Percentiles rank a stretch among this genome's conserved stretches.
Evolutionary conservation across 2,888 invertebrate genomes (phyloP).

Genomic region (Prenolepis imparis): DNA sequence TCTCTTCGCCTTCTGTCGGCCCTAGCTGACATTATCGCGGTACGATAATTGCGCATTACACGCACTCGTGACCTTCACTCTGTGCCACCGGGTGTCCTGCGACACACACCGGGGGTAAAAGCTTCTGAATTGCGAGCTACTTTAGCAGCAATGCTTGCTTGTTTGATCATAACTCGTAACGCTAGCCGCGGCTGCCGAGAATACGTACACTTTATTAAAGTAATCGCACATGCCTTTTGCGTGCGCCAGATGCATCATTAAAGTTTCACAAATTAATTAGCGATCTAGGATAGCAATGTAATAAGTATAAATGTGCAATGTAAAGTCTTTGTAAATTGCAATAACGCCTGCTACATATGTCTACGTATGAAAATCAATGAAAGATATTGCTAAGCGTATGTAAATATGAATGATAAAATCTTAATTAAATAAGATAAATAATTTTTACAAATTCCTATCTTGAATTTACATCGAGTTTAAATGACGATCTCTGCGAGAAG

Average conservation of each 20-base stretch:
- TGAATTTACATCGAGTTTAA: not conserved
- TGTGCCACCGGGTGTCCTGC: not conserved
- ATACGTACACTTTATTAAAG: slow-evolving; percentile 17
- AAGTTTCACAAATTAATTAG: slow-evolving; percentile 1
- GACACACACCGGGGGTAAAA: slow-evolving; percentile 1
- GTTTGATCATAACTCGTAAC: slow-evolving; percentile 35
- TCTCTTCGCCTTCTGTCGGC: slow-evolving; percentile 60
- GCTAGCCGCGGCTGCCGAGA: slow-evolving; percentile 15
- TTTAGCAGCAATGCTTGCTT: not conserved
- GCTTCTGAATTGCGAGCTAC: slow-evolving; percentile 47
- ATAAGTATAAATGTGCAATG: not conserved
- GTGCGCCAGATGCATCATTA: slow-evolving; percentile 24
- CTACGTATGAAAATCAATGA: not conserved
- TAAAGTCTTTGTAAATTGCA: slow-evolving; percentile 11
- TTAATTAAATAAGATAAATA: not conserved
- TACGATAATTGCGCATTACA: slow-evolving; percentile 61
- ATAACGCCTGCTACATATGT: not conserved
- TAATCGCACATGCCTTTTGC: not conserved
- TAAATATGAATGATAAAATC: not conserved
- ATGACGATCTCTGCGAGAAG: not conserved
- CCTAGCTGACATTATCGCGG: slow-evolving; percentile 35
- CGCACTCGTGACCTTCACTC: slow-evolving; percentile 61
- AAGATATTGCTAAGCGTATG: not conserved
- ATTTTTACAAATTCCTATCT: not conserved
- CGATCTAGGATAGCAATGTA: not conserved